Percentiles rank a stretch among this genome's conserved stretches.
Evolutionary conservation across 1,140 invertebrate genomes (phyloP).

Genomic region (Drosophila obscura): DNA sequence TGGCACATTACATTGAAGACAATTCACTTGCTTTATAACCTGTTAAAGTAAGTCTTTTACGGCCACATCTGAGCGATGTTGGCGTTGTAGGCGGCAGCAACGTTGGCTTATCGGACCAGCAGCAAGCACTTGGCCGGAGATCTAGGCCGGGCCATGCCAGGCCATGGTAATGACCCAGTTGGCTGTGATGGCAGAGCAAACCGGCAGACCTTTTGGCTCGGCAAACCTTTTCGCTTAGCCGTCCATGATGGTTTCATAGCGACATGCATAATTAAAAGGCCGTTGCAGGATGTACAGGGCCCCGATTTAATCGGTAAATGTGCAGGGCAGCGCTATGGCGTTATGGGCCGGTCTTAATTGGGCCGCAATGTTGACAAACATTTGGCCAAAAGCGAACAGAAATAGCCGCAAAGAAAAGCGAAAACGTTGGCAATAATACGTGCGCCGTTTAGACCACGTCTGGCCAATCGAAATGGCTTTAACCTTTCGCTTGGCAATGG

Average conservation of each 20-base stretch:
- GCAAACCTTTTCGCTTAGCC: constrained; percentile 27
- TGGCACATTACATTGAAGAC: constrained; percentile 51
- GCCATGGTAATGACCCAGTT: constrained; percentile 70
- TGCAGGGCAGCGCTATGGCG: constrained; percentile 1
- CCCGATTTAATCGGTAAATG: constrained; percentile 32
- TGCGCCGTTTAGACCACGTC: constrained; percentile 40
- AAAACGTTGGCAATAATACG: constrained; percentile 21
- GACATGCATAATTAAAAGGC: constrained; percentile 73
- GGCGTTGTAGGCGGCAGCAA: no score
- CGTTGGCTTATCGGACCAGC: constrained; percentile 5
- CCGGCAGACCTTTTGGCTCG: no score
- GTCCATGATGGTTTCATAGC: constrained; percentile 54
- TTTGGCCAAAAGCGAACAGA: constrained; percentile 3
- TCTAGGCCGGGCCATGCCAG: constrained; percentile 23
- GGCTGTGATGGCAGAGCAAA: constrained; percentile 17
- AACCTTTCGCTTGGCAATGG: constrained; percentile 36
- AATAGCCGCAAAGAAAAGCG: neutral
- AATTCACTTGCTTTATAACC: constrained; percentile 53
- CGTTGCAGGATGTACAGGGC: constrained; percentile 53
- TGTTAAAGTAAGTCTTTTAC: constrained; percentile 50
- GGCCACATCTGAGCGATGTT: constrained; percentile 15
- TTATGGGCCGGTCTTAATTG: constrained; percentile 42
- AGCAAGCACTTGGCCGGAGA: constrained; percentile 48
- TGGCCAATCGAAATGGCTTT: constrained; percentile 20
- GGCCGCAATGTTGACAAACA: constrained; percentile 34